Evolutionary conservation across 2,888 invertebrate species (phyloP).

Genomic region (Mantis religiosa): DNA sequence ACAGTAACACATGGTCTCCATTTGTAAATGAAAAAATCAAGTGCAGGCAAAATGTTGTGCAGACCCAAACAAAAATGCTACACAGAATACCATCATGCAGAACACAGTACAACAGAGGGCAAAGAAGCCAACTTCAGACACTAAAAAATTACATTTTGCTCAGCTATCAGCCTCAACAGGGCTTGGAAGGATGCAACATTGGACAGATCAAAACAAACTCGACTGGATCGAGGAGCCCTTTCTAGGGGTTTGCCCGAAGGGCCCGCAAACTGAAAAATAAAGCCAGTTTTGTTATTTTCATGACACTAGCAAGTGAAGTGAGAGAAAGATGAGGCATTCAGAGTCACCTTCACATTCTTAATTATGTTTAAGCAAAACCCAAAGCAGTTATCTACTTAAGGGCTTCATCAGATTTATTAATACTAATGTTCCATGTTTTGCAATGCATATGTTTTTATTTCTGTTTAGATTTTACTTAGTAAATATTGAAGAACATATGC

Average conservation of each 20-base stretch:
- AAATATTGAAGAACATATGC: too few species aligned
- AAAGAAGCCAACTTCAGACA: background rate
- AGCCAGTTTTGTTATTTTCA: background rate
- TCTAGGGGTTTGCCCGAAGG: background rate
- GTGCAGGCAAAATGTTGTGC: background rate
- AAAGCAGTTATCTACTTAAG: background rate
- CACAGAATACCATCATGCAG: background rate
- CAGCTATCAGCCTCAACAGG: conserved; percentile 15
- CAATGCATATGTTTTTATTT: too few species aligned
- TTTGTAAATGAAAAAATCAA: background rate
- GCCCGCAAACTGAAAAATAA: conserved; percentile 21
- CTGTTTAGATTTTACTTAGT: too few species aligned
- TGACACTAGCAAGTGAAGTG: background rate
- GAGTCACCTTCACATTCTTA: background rate
- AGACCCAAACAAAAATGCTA: background rate
- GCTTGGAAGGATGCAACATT: conserved; percentile 24
- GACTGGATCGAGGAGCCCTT: conserved; percentile 6
- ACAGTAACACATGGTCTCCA: too few species aligned
- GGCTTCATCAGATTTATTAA: background rate
- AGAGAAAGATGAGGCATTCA: background rate
- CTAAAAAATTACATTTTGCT: conserved; percentile 10
- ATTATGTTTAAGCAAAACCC: background rate
- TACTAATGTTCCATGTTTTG: too few species aligned
- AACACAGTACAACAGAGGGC: background rate
- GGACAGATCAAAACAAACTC: conserved; percentile 18